Evolutionary conservation across 2,113 vertebrate genomes (phyloP).

Genomic region (Corvus cornix): DNA sequence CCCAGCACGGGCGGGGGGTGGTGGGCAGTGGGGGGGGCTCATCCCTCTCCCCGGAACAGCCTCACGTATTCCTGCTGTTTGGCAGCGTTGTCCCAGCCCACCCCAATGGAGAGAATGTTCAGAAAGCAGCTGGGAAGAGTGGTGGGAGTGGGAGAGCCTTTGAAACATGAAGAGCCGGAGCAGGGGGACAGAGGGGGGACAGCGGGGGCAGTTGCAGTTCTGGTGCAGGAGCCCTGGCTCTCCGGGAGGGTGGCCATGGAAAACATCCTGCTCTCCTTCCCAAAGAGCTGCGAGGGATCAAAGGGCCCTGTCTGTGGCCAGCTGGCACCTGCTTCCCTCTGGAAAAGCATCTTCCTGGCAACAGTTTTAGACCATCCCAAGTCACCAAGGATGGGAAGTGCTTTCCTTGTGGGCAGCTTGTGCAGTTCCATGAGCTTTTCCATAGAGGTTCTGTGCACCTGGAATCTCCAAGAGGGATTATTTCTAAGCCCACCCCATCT

Average conservation of each 20-base stretch:
- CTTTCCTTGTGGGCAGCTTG: background rate
- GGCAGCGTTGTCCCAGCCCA: background rate
- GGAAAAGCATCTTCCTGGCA: background rate
- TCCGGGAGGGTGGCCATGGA: background rate
- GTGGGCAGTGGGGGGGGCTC: background rate
- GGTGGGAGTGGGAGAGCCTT: background rate
- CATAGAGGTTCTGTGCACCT: fast-evolving
- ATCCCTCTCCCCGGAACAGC: background rate
- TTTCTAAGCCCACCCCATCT: fast-evolving
- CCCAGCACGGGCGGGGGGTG: fast-evolving
- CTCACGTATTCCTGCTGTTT: background rate
- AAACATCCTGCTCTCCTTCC: background rate
- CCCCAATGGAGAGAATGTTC: background rate
- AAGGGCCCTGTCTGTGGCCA: background rate
- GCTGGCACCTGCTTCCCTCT: background rate
- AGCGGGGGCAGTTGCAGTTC: background rate
- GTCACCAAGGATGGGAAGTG: background rate
- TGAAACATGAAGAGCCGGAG: background rate
- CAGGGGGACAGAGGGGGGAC: fast-evolving
- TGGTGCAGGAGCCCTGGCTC: background rate
- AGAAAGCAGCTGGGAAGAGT: slow-evolving; percentile 4
- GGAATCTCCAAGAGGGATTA: background rate
- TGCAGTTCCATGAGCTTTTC: fast-evolving
- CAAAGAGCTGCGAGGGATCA: background rate
- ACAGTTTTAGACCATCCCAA: background rate